Conservation (phyloP, 1,140 invertebrate species). For the Zophobas atratus region DNA sequence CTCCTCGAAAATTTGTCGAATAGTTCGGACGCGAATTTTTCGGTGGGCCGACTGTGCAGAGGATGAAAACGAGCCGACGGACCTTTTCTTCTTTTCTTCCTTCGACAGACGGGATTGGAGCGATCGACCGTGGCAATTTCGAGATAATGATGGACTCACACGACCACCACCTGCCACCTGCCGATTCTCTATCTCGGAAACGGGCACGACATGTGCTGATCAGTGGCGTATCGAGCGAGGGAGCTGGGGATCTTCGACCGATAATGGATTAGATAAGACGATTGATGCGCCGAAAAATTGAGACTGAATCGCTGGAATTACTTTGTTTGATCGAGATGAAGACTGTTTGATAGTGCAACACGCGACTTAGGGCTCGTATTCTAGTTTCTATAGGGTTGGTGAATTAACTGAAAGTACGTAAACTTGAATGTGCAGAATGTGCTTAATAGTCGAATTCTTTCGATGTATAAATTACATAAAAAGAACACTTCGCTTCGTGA, state of each 20-base stretch:
- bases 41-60: background rate
- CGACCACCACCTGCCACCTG: conserved; percentile 51
- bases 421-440: background rate
- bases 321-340: too few species aligned
- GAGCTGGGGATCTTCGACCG: background rate
- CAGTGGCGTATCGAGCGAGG: conserved; percentile 14
- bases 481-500: too few species aligned
- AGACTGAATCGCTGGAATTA: too few species aligned
- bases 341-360: too few species aligned
- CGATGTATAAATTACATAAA: background rate
- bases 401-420: too few species aligned
- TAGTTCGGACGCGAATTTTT: conserved; percentile 24
- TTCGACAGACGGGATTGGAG: conserved; percentile 13
- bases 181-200: conserved; percentile 41
- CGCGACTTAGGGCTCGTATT: too few species aligned
- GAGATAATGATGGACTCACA: conserved; percentile 48
- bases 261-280: background rate
- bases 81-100: conserved; percentile 38
- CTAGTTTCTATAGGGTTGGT: too few species aligned
- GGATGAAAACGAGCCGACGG: conserved; percentile 6
- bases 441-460: background rate
- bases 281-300: too few species aligned
- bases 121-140: conserved; percentile 50
- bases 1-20: conserved; percentile 47
- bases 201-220: conserved; percentile 19